These are phyloP conservation scores for Tribolium castaneum DNA, from an alignment of 1,140 invertebrate species.

Conservation along the genomic window DNA sequence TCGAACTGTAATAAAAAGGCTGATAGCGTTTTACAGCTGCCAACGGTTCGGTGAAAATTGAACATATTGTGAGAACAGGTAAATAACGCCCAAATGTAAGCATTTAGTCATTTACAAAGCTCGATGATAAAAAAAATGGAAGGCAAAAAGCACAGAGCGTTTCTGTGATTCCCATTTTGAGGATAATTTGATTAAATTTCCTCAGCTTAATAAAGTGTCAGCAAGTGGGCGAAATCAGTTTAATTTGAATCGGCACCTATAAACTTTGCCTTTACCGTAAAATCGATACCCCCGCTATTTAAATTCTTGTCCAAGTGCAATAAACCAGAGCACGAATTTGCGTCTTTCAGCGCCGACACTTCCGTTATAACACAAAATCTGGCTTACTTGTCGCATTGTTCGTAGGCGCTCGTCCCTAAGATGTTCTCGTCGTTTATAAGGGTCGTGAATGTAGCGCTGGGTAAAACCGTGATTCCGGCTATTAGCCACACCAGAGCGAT, in stretches of 20 bases:
- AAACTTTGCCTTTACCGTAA: slow-evolving; percentile 6
- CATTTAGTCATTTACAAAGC: not conserved
- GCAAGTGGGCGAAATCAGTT: not conserved
- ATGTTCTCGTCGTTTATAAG: slow-evolving; percentile 67
- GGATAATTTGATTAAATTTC: not conserved
- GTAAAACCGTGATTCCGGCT: slow-evolving; percentile 82
- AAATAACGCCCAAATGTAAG: not conserved
- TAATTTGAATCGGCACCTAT: not conserved
- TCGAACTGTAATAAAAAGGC: not conserved
- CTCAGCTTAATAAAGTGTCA: not conserved
- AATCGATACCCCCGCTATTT: slow-evolving; percentile 7
- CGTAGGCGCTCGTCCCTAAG: slow-evolving; percentile 64
- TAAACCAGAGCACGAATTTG: not conserved
- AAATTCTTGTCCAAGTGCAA: slow-evolving; percentile 15
- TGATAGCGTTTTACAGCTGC: not conserved
- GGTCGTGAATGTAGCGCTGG: slow-evolving; percentile 79
- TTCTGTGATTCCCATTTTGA: not conserved
- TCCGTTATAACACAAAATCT: not conserved
- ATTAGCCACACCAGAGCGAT: slow-evolving; percentile 83
- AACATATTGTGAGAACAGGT: not conserved
- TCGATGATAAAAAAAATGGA: too few relatives aligned
- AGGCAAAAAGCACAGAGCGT: too few relatives aligned
- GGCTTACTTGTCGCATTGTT: slow-evolving; percentile 73
- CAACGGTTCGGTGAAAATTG: not conserved
- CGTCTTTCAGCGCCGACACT: not conserved